Evolutionary conservation across 2,888 invertebrate species (phyloP), one percentile per base, ranked within the genome.

Genomic region (Heteropelma amictum): DNA sequence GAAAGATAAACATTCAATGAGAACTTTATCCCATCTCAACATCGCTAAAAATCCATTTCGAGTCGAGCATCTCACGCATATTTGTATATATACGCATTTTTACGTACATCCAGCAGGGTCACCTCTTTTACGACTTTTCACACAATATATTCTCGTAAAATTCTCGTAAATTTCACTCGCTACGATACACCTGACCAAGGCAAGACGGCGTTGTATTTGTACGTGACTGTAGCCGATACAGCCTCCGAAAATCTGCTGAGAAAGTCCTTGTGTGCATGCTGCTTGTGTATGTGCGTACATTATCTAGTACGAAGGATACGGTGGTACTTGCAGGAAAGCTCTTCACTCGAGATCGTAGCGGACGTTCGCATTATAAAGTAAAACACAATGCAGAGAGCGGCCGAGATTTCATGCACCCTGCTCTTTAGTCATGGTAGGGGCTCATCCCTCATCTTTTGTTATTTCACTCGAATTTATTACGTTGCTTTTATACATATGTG

Each of bases 241-340:
- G 80, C 79, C 79, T 76, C 77, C 72, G 75, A 70, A 71, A 77
- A 80, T 77, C 60, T 60, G 53, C 23, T 61, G 33, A 42, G 10
- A 35, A 60, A 53, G 7, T 26, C 28, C 19, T 28, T 33, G 47
- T 49, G 28, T 19, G 26, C 19, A 40, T 58, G 51, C n/a, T 14
- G 40, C 28, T 30, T 19, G 35, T 42, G n/a, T n/a, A n/a, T n/a
- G n/a, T n/a, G n/a, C n/a, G n/a, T n/a, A n/a, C n/a, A n/a, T n/a
- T n/a, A n/a, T n/a, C n/a, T n/a, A n/a, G n/a, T n/a, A n/a, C 33
- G 60, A 14, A 51, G 47, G 58, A 38, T 33, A 47, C 23, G 23
- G 40, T 56, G 45, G 53, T 14, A 10, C 12, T 40, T 26, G 42
- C 40, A 42, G 42, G 14, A 38, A 28, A 56, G 56, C 26, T 38